phyloP scores from a whole-genome alignment of 2,888 invertebrate species.

The Cataglyphis rosenhaueri region DNA sequence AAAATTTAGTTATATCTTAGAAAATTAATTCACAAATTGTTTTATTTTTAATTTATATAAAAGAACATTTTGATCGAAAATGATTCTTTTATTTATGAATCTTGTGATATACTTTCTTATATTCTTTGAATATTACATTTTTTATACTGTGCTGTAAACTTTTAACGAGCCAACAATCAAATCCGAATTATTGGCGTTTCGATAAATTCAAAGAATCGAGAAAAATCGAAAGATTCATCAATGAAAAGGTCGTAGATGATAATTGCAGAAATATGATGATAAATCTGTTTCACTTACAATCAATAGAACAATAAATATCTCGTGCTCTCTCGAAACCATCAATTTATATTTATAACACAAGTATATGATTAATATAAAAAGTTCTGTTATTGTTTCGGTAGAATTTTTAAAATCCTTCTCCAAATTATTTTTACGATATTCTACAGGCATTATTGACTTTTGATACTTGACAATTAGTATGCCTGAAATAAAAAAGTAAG shows the following conservation, averaged over 20 bases:
- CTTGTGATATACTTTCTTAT: neutral
- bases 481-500: neutral
- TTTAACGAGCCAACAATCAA: neutral
- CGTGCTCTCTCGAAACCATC: slow-evolving; percentile 19
- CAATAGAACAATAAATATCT: neutral
- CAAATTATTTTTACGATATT: neutral
- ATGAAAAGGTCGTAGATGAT: neutral
- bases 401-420: neutral
- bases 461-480: neutral
- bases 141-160: neutral
- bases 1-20: neutral
- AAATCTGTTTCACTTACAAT: neutral
- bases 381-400: neutral
- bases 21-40: neutral
- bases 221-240: neutral
- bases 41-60: neutral
- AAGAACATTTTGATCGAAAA: neutral
- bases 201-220: neutral
- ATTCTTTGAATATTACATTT: neutral
- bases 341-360: slow-evolving; percentile 48
- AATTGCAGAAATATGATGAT: neutral
- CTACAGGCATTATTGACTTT: neutral
- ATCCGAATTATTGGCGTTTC: neutral
- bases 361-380: neutral
- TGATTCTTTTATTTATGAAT: neutral